Evolutionary conservation across 2,113 vertebrate species (phyloP), one percentile per base, ranked within the genome.

Genomic region (Sitta europaea): DNA sequence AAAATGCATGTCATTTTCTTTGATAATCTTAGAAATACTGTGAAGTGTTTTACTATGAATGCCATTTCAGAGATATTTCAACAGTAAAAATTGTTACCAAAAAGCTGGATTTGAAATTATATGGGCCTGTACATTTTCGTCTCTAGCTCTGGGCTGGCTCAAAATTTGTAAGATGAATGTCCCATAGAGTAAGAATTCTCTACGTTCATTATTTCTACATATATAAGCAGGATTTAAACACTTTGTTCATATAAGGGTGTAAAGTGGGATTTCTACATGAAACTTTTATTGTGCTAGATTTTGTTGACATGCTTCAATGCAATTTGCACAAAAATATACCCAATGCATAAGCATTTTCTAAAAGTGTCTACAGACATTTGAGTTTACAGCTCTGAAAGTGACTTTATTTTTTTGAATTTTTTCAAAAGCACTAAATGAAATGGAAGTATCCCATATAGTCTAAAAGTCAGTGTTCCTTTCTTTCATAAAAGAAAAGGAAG

Each of bases 401-500:
- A 61, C 31, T 80, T 77, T 21, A 21, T 9, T 61, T 10, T 55
- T 54, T 14, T 47, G 13, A 17, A 6, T 74, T 48, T 73, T 38
- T 54, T 57, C 28, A 53, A 70, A 84, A 75, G 14, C 14, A 23
- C 4, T 28, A 22, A 58, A 59, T 59, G 11, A 8, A 89, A 23
- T 11, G 4, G 14, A 50, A 75, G 38, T 3, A 40, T 53, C 11
- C 5, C 3, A 25, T 14, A 5, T 9, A 57, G 33, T 61, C 31
- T n/a, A n/a, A 66, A 82, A 42, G 13, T 19, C 29, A 28, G 10
- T 24, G 3, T 16, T 74, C 3, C 4, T 1, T 4, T 81, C 14
- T 65, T 47, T 61, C 10, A 6, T 23, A 42, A 8, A 0, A n/a
- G 11, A 8, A 0, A n/a, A 10, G 8, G 5, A 82, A 2, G 5